Base-by-base conservation (phyloP, 2,797 vertebrate genomes). In the Falco columbarius region DNA sequence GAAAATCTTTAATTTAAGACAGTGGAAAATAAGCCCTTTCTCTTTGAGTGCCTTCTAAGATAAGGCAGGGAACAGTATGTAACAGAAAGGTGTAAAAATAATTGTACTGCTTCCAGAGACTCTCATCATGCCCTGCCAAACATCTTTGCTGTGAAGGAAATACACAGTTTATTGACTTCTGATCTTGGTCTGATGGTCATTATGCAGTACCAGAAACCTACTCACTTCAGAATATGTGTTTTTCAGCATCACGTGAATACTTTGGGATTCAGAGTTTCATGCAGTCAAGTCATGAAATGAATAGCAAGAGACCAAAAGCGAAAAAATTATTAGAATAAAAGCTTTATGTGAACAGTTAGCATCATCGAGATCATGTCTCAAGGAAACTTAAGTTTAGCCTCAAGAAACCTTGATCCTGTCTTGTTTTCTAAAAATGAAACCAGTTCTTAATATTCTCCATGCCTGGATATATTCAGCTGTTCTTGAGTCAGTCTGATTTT, bases 11-110 rank as follows among this genome's bases (percentile, higher is more conserved):
- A 23, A 56, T 90, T 83, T 42, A 70, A 83, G 49, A 8, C 21
- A 68, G 9, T 65, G 29, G 34, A 71, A 86, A 74, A 86, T 24
- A 72, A 96, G 5, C 26, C 11, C 5, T 84, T 83, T 89, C 13
- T 90, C 24, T 86, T 68, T n/a, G 75, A 10, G 21, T 65, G 47
- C 26, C 55, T 90, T 91, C 27, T 68, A 34, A 88, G 44, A 49
- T 52, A 62, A 0, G 24, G 6, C 72, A 83, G 56, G 72, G 68
- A 74, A 20, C 14, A 24, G 15, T 49, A 55, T 9, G 3, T 47
- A 61, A 56, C 21, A 88, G 54, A 89, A 86, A 65, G 34, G 51
- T 75, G 49, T 86, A 34, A 79, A 93, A 81, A 54, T 62, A 88
- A 38, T 26, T 63, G 32, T 54, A 14, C 34, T 85, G n/a, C 49